Evolutionary conservation across 2,113 vertebrate genomes (phyloP).

Genomic region (rat (Rattus norvegicus)): DNA sequence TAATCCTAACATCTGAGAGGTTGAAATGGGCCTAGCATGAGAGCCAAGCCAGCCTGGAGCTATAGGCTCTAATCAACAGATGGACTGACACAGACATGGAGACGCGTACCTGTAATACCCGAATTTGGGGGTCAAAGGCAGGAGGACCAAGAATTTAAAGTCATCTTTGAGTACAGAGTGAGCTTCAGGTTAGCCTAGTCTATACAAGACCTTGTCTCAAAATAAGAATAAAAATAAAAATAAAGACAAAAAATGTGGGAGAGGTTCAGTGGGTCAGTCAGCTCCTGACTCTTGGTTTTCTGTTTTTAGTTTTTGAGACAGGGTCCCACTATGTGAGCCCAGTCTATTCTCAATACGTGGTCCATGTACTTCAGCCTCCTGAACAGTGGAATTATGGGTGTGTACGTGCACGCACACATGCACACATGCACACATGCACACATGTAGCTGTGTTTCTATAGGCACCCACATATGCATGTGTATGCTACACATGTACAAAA

Average conservation of each 20-base stretch:
- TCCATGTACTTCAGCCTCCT: neutral
- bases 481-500: neutral
- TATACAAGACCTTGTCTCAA: neutral
- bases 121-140: neutral
- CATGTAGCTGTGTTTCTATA: neutral
- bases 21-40: neutral
- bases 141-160: neutral
- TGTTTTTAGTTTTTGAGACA: neutral
- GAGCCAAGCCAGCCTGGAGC: neutral
- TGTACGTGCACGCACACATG: neutral
- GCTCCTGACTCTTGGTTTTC: neutral
- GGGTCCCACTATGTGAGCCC: neutral
- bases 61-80: neutral
- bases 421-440: neutral
- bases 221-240: no score
- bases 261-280: neutral
- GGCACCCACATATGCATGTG: neutral
- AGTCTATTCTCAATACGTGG: neutral
- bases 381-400: neutral
- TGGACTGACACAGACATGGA: neutral
- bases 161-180: neutral
- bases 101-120: fast-evolving
- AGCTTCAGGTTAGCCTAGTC: neutral
- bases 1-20: neutral
- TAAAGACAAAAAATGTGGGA: neutral